Percentiles rank a stretch among this genome's conserved stretches.
These are phyloP conservation scores for Orgyia antiqua DNA, from an alignment of 2,888 invertebrate genomes.

Conservation along the genomic window DNA sequence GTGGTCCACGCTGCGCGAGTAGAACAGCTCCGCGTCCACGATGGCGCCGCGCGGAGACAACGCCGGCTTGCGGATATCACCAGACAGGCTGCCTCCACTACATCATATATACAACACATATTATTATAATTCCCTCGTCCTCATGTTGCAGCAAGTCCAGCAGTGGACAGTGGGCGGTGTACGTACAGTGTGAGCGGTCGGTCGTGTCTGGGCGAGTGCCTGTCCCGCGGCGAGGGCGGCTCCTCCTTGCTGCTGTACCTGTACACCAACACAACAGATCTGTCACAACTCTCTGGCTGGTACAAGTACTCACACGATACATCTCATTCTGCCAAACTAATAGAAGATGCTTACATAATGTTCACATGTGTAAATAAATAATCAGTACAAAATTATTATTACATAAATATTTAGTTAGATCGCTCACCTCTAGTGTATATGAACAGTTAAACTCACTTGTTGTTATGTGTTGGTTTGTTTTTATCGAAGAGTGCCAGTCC, in stretches of 20 bases:
- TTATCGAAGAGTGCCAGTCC: conserved; percentile 58
- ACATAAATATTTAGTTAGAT: too few species aligned
- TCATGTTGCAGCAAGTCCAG: too few species aligned
- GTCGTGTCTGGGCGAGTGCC: conserved; percentile 60
- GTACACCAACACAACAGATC: not conserved
- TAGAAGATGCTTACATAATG: too few species aligned
- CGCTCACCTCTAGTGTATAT: not conserved
- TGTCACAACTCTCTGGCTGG: too few species aligned
- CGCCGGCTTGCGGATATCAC: conserved; percentile 33
- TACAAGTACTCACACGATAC: too few species aligned
- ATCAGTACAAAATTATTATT: too few species aligned
- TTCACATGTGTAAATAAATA: too few species aligned
- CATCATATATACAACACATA: too few species aligned
- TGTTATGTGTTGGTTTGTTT: conserved; percentile 33
- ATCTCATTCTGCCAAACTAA: too few species aligned
- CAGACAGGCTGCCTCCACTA: conserved; percentile 13
- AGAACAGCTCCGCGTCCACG: conserved; percentile 60
- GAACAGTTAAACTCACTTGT: conserved; percentile 23
- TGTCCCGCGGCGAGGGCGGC: conserved; percentile 60
- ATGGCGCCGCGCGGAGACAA: conserved; percentile 63
- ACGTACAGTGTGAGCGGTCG: conserved; percentile 27
- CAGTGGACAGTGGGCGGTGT: not conserved
- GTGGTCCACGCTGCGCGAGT: conserved; percentile 39
- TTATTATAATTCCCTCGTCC: not conserved
- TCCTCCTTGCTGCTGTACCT: conserved; percentile 49